Conservation (phyloP, 2,888 invertebrate species). For the Ferrisia virgata region DNA sequence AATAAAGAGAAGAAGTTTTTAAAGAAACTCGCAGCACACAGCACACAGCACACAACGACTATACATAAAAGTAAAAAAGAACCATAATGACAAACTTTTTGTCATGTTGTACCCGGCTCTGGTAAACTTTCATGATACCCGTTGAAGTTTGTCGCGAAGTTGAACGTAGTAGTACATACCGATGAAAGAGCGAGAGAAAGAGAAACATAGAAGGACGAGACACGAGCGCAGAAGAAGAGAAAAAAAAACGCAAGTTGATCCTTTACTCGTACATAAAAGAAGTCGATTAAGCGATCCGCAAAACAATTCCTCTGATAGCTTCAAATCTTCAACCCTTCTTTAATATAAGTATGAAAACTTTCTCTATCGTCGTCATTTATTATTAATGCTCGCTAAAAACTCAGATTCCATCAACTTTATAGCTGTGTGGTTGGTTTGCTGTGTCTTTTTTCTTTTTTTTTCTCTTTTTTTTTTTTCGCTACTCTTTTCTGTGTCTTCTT, state of each 20-base stretch:
- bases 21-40: slow-evolving; percentile 35
- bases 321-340: slow-evolving; percentile 42
- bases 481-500: neutral
- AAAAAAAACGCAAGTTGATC: slow-evolving; percentile 26
- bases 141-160: slow-evolving; percentile 17
- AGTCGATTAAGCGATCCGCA: slow-evolving; percentile 44
- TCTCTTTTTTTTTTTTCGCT: neutral
- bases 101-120: slow-evolving; percentile 36
- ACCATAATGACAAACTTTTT: slow-evolving; percentile 41
- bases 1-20: slow-evolving; percentile 34
- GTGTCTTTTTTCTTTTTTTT: no score
- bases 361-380: slow-evolving; percentile 43
- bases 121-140: slow-evolving; percentile 42
- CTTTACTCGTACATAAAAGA: slow-evolving; percentile 41
- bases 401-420: slow-evolving; percentile 14
- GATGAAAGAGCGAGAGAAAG: neutral
- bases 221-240: neutral
- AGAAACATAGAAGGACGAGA: neutral
- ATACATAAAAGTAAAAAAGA: slow-evolving; percentile 39
- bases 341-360: slow-evolving; percentile 42
- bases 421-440: neutral
- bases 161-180: neutral
- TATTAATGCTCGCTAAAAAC: slow-evolving; percentile 35
- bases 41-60: slow-evolving; percentile 24
- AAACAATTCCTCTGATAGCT: slow-evolving; percentile 43